Base-by-base conservation (phyloP, 2,888 invertebrate genomes). In the Graphium colonna region DNA sequence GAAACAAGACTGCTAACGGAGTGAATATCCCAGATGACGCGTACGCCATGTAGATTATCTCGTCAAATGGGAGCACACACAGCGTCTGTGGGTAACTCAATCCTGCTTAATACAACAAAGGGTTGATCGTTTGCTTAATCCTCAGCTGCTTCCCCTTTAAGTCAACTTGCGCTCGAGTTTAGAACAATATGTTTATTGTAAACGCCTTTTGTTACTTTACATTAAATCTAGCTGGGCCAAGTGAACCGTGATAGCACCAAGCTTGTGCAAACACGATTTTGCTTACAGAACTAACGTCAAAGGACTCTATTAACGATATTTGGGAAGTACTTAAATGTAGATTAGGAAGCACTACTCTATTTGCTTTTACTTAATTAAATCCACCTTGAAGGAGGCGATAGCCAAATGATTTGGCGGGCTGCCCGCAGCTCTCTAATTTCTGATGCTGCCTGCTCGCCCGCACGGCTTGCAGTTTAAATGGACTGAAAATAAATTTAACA, bases 61-160 rank as follows among this genome's bases (percentile, higher is more conserved):
- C 40, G 45, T 54, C 45, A 50, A 52, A 53, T 21, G 39, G 13
- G 39, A 16, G 39, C 43, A 38, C 36, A 47, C 42, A 39, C n/a
- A 31, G 10, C 39, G 18, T 39, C 42, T 43, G 10, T 21, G 54
- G 54, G 54, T 54, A 54, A 54, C 54, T 41, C 54, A 50, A 54
- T 54, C 54, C 49, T 39, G 44, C 31, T 44, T 54, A 49, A 54
- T 54, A 44, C 40, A 71, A 70, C 69, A 73, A 75, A 71, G 75
- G 76, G 75, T 68, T 64, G 63, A 60, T 60, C 51, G 60, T 59
- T 60, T 54, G 57, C 60, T 61, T 54, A 54, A 54, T 50, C 49
- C 54, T 54, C 54, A 54, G 49, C 49, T 54, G 54, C 45, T 54
- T 45, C 49, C 54, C 45, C 52, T 36, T 44, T 28, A 40, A 45